Evolutionary conservation across 2,113 vertebrate genomes (phyloP).

Genomic region (Epinephelus moara): DNA sequence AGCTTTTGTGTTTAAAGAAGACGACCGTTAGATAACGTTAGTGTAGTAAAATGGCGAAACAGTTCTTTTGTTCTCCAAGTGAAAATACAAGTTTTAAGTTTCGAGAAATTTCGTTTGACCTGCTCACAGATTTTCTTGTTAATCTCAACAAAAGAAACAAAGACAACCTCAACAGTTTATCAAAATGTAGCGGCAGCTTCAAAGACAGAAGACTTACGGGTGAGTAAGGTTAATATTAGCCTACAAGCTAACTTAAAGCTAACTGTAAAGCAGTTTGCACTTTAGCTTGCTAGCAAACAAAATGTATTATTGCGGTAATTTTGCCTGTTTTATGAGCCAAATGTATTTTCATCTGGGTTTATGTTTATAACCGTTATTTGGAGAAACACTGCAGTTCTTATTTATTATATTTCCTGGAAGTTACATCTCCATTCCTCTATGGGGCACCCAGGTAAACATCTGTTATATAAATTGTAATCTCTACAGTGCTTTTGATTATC

Average conservation of each 20-base stretch:
- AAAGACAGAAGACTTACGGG: conserved; percentile 70
- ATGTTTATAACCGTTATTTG: background rate
- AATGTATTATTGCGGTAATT: background rate
- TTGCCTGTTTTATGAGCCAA: background rate
- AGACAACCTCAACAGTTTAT: conserved; percentile 61
- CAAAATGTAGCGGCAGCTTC: conserved; percentile 65
- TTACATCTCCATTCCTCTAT: background rate
- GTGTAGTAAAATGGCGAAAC: conserved; percentile 51
- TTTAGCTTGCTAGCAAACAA: background rate
- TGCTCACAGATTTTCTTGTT: conserved; percentile 75
- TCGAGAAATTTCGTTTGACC: conserved; percentile 66
- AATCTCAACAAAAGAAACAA: conserved; percentile 80
- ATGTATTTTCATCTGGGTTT: background rate
- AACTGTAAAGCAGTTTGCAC: too few species aligned
- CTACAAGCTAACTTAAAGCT: too few species aligned
- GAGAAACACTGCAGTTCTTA: background rate
- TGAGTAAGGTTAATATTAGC: conserved; percentile 51
- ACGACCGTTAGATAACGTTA: background rate
- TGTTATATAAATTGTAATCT: background rate
- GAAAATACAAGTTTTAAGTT: conserved; percentile 58
- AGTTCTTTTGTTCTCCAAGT: background rate
- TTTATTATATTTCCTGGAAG: too few species aligned
- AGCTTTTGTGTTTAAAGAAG: background rate
- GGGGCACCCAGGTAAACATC: background rate
- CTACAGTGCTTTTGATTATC: background rate